These are phyloP conservation scores for Drosophila persimilis DNA, from an alignment of 1,140 invertebrate genomes.

Conservation along the genomic window DNA sequence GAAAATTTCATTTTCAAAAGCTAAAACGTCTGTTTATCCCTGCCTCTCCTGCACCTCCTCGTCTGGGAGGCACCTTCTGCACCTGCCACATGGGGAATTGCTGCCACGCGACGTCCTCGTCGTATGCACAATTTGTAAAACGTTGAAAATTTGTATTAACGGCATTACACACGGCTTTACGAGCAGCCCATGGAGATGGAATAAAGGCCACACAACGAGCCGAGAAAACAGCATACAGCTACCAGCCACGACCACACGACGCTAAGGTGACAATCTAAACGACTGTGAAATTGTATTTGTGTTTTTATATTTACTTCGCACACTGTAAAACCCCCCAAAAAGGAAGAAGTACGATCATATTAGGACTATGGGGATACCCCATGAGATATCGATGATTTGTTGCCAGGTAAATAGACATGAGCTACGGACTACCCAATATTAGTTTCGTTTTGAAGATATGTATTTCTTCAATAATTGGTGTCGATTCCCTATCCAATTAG, in stretches of 20 bases:
- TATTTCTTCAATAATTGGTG: too few species aligned
- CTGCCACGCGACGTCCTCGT: slow-evolving; percentile 7
- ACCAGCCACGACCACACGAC: background rate
- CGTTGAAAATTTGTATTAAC: slow-evolving; percentile 78
- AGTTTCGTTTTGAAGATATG: too few species aligned
- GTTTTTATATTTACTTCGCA: slow-evolving; percentile 22
- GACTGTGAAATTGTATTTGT: slow-evolving; percentile 43
- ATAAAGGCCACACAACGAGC: slow-evolving; percentile 33
- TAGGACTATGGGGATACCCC: slow-evolving; percentile 18
- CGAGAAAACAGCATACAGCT: background rate
- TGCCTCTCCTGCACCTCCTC: slow-evolving; percentile 3
- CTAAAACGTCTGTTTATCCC: slow-evolving; percentile 49
- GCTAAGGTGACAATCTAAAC: slow-evolving; percentile 53
- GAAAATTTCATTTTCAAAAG: slow-evolving; percentile 71
- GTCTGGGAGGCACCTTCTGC: slow-evolving; percentile 10
- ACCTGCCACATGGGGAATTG: slow-evolving; percentile 35
- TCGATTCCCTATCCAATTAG: too few species aligned
- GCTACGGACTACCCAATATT: too few species aligned
- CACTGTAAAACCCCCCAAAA: background rate
- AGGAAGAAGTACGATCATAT: slow-evolving; percentile 13
- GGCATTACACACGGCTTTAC: slow-evolving; percentile 73
- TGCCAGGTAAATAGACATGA: too few species aligned
- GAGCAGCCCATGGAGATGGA: slow-evolving; percentile 48
- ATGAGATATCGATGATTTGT: too few species aligned
- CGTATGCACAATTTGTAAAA: slow-evolving; percentile 77